These are phyloP conservation scores for Chamaea fasciata DNA, from an alignment of 2,113 vertebrate genomes.

Conservation along the genomic window DNA sequence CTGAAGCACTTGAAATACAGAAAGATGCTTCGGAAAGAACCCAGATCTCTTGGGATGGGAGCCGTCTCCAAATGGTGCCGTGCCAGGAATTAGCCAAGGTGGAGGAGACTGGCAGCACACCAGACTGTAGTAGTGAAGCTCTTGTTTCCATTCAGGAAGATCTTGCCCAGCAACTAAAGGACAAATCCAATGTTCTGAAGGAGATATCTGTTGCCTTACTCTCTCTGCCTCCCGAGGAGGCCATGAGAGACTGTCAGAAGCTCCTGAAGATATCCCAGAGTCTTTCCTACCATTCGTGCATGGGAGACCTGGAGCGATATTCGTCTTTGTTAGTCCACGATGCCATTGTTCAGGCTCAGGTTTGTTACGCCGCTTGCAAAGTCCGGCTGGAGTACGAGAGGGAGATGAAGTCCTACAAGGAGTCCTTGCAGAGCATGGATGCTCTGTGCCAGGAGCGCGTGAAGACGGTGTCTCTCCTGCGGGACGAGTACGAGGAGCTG, in stretches of 20 bases:
- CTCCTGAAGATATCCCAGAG: slow-evolving; percentile 75
- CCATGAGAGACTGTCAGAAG: slow-evolving; percentile 63
- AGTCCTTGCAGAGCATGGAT: slow-evolving; percentile 76
- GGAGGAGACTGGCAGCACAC: slow-evolving; percentile 61
- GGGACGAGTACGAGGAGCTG: slow-evolving; percentile 80
- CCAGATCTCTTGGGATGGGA: slow-evolving; percentile 61
- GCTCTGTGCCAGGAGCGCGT: slow-evolving; percentile 78
- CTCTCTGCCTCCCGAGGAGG: slow-evolving; percentile 59
- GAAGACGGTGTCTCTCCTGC: slow-evolving; percentile 71
- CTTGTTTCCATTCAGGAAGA: slow-evolving; percentile 77
- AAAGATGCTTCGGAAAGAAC: slow-evolving; percentile 27
- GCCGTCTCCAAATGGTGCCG: slow-evolving; percentile 59
- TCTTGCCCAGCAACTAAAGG: slow-evolving; percentile 84
- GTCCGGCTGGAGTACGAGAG: slow-evolving; percentile 79
- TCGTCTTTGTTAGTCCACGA: slow-evolving; percentile 85
- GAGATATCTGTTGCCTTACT: slow-evolving; percentile 81
- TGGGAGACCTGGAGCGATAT: slow-evolving; percentile 69
- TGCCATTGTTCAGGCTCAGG: slow-evolving; percentile 88
- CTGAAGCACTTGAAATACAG: slow-evolving; percentile 67
- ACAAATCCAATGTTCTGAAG: slow-evolving; percentile 80
- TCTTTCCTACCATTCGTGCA: slow-evolving; percentile 65
- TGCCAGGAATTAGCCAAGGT: slow-evolving; percentile 71
- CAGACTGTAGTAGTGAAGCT: slow-evolving; percentile 51
- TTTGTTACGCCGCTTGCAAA: slow-evolving; percentile 86
- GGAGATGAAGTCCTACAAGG: slow-evolving; percentile 78